Conservation (phyloP, 2,888 invertebrate species). For the Stenodera caucasica region DNA sequence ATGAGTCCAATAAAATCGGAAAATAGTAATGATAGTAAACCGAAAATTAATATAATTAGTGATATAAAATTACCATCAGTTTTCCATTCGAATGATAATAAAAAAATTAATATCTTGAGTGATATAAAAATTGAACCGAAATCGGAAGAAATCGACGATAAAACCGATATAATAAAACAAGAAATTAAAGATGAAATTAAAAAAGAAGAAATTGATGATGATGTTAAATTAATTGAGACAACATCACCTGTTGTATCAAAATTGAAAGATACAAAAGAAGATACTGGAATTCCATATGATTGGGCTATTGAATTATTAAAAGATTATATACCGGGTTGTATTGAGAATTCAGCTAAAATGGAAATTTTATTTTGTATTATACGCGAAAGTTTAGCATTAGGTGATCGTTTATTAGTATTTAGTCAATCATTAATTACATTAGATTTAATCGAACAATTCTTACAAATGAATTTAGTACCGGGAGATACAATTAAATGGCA, state of each 20-base stretch:
- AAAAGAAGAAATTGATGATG: constrained; percentile 51
- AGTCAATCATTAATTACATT: constrained; percentile 95
- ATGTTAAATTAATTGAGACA: constrained; percentile 28
- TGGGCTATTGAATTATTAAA: constrained; percentile 85
- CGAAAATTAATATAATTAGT: constrained; percentile 55
- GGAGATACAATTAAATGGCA: constrained; percentile 78
- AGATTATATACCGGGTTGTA: constrained; percentile 83
- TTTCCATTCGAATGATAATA: constrained; percentile 38
- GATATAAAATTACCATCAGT: constrained; percentile 52
- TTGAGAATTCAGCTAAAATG: constrained; percentile 95
- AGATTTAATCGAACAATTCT: constrained; percentile 91
- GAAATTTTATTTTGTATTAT: constrained; percentile 89
- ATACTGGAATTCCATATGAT: constrained; percentile 83
- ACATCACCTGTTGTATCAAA: constrained; percentile 14
- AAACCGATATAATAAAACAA: constrained; percentile 55
- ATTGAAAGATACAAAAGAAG: constrained; percentile 62
- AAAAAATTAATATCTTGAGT: constrained; percentile 53
- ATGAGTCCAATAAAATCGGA: constrained; percentile 45
- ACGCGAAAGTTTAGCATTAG: constrained; percentile 81
- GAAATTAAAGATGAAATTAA: constrained; percentile 52
- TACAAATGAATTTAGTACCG: constrained; percentile 72
- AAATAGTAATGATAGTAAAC: constrained; percentile 49
- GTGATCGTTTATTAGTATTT: constrained; percentile 91
- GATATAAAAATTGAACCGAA: constrained; percentile 54
- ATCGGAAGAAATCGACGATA: constrained; percentile 58